A percentile compares a stretch with the other conserved stretches of the same genome.
These are phyloP conservation scores for Lathamus discolor DNA, from an alignment of 2,113 vertebrate genomes.

Conservation along the genomic window DNA sequence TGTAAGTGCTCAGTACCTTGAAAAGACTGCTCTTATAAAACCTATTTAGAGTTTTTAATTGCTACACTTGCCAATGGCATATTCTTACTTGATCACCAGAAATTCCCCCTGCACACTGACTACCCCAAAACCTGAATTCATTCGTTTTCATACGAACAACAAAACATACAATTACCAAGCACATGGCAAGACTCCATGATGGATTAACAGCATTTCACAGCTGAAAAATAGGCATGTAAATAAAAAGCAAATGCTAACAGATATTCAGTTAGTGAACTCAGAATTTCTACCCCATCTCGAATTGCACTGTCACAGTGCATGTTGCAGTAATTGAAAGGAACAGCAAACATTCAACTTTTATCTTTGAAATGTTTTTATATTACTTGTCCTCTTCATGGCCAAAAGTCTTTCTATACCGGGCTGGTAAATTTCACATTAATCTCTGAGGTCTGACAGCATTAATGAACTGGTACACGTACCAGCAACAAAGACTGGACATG, in stretches of 20 bases:
- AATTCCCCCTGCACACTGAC: background rate
- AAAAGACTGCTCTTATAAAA: background rate
- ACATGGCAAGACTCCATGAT: slow-evolving; percentile 20
- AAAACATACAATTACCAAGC: background rate
- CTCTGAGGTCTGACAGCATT: background rate
- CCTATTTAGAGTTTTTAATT: background rate
- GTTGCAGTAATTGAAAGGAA: background rate
- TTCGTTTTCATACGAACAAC: background rate
- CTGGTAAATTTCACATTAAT: background rate
- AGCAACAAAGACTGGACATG: background rate
- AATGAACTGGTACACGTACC: background rate
- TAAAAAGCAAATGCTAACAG: slow-evolving; percentile 43
- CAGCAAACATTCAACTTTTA: background rate
- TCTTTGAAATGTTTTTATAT: background rate
- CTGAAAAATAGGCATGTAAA: slow-evolving; percentile 27
- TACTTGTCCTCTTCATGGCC: background rate
- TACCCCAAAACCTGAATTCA: background rate
- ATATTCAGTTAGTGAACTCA: slow-evolving; percentile 33
- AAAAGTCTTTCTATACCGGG: background rate
- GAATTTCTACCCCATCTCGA: slow-evolving; percentile 19
- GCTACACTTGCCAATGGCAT: background rate
- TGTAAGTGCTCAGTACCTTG: background rate
- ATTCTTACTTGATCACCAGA: background rate
- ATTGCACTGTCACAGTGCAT: background rate
- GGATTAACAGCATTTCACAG: slow-evolving; percentile 63